Base-by-base conservation (phyloP, 2,113 vertebrate genomes). In the Carollia perspicillata region DNA sequence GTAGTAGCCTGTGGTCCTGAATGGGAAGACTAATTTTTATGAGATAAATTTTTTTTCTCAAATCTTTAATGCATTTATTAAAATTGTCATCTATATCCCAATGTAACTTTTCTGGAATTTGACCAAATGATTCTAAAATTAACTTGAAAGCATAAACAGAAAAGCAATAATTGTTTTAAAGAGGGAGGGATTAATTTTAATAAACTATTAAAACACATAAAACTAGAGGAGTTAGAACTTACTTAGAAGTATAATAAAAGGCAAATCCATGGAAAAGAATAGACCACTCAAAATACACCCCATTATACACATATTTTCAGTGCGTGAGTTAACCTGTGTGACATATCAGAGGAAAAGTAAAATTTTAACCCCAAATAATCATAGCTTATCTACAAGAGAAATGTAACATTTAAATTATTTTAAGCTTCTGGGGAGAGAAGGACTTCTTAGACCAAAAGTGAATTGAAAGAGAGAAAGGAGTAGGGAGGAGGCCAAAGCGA, bases 361-460 rank as follows among this genome's bases (percentile, higher is more conserved):
- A 20, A 72, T 66, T 89, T 68, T 91, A 68, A 55, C 26, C 10
- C 53, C 89, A 96, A 60, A 68, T 28, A 53, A 90, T 40, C 23
- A 47, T 14, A 80, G 18, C 23, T 90, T 80, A 53, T 51, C 42
- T 79, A 68, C 6, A 92, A 74, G 28, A 92, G 9, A 18, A 81
- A 44, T 72, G 72, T 49, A 83, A 40, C 58, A 55, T 89, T 66
- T 63, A 60, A 72, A 89, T 35, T 78, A 83, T 28, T 80, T 42
- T 81, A 83, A 84, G 18, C 17, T 14, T 93, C 35, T 47, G 71
- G 40, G 58, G 55, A 75, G n/a, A 55, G 78, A 72, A 95, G 22
- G 18, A 85, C 26, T 86, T 49, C 40, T 60, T 93, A 90, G 95
- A 66, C 13, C 7, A 60, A 95, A 97, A 93, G 74, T 89, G 37